phyloP scores from a whole-genome alignment of 2,797 vertebrate genomes.

The Megalops cyprinoides region DNA sequence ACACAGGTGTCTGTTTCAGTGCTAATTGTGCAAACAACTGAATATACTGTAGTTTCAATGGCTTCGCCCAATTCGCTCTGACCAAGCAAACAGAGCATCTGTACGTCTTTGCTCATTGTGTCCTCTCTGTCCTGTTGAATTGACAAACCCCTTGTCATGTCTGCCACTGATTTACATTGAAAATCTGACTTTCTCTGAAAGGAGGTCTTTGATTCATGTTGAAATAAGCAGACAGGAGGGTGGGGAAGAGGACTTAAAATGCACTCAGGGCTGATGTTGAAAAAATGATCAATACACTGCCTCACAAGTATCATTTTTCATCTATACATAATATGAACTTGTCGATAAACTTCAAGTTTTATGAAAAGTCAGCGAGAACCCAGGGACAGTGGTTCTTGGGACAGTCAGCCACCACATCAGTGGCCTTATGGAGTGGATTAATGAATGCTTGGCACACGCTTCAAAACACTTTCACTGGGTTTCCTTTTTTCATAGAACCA shows the following conservation, averaged over 20 bases:
- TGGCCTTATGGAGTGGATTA: not conserved
- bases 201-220: not conserved
- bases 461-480: not conserved
- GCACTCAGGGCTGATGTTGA: not conserved
- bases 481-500: not conserved
- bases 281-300: not conserved
- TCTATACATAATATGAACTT: not conserved
- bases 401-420: no score
- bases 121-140: slow-evolving; percentile 3
- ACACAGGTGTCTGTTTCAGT: not conserved
- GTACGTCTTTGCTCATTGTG: slow-evolving; percentile 2
- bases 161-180: not conserved
- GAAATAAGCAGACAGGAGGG: no score
- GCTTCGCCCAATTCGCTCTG: not conserved
- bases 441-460: not conserved
- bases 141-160: not conserved
- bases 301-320: not conserved
- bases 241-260: not conserved
- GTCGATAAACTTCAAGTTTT: not conserved
- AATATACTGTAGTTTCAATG: not conserved
- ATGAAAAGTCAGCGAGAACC: not conserved
- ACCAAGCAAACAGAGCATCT: not conserved
- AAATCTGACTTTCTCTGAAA: not conserved
- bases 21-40: not conserved
- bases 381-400: no score